Evolutionary conservation across 2,797 vertebrate genomes (phyloP).

Genomic region (Falco novaeseelandiae): DNA sequence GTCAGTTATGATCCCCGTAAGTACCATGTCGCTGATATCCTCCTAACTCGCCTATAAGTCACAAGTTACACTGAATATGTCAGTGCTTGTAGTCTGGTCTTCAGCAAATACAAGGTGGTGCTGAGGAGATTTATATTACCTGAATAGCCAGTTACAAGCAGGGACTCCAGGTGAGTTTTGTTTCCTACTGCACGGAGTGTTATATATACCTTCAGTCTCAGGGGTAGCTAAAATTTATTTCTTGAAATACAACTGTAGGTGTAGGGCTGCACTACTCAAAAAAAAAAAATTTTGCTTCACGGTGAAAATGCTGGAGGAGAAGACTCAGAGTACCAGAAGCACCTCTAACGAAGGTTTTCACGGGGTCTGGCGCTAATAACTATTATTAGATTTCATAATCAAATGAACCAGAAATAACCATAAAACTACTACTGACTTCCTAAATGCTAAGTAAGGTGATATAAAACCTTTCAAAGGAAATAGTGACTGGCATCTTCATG

Average conservation of each 20-base stretch:
- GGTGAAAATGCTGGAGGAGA: not conserved
- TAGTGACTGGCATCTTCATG: not conserved
- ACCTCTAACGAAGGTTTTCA: not conserved
- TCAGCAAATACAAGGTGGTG: not conserved
- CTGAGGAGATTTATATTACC: not conserved
- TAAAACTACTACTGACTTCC: not conserved
- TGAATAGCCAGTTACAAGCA: not conserved
- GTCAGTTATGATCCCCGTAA: not conserved
- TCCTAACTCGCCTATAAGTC: not conserved
- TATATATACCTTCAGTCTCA: not conserved
- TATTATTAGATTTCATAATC: not conserved
- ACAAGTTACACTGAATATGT: not conserved
- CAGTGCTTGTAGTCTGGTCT: not conserved
- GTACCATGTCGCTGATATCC: not conserved
- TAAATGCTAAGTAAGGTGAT: not conserved
- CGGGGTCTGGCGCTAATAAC: not conserved
- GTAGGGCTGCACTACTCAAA: not conserved
- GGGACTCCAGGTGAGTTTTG: not conserved
- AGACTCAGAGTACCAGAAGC: not conserved
- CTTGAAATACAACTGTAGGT: not conserved
- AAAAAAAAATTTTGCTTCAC: not conserved
- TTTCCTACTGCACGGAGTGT: not conserved
- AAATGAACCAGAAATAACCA: not conserved
- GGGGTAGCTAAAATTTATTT: not conserved
- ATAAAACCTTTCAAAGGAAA: not conserved